A percentile compares a stretch with the other conserved stretches of the same genome.
Conservation (phyloP, 1,140 invertebrate species). For the Cherax quadricarinatus region DNA sequence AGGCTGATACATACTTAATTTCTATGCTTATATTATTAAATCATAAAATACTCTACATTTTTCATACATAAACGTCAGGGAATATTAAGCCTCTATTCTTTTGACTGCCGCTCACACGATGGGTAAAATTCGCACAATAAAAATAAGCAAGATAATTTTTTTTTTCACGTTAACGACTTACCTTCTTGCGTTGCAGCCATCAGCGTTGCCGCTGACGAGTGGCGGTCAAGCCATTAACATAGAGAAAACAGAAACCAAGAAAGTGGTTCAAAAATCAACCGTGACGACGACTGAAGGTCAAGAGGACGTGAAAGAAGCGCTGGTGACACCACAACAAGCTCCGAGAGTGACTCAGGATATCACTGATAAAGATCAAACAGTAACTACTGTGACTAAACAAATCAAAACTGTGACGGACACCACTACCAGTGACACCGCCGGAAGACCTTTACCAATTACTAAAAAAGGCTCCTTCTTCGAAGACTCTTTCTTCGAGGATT, state of each 20-base stretch:
- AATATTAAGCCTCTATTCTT: no score
- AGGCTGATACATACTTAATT: no score
- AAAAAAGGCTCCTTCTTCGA: conserved; percentile 41
- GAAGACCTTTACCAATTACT: conserved; percentile 27
- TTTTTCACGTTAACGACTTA: no score
- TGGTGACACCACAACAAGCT: background rate
- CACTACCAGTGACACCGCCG: background rate
- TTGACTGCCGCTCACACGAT: no score
- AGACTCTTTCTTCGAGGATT: conserved; percentile 34
- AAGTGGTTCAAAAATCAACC: background rate
- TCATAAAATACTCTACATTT: no score
- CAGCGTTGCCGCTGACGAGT: background rate
- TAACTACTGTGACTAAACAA: background rate
- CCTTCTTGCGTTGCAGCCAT: background rate
- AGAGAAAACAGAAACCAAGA: conserved; percentile 12
- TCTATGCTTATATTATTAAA: no score
- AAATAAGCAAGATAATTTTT: no score
- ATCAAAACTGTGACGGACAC: background rate
- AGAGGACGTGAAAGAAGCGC: conserved; percentile 13
- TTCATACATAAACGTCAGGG: no score
- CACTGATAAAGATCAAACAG: background rate
- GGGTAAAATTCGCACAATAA: background rate
- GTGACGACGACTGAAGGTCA: background rate
- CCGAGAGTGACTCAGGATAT: background rate
- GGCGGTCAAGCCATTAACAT: conserved; percentile 17